These are phyloP conservation scores for Pseudomyrmex sp. DNA, from an alignment of 1,140 invertebrate species.

Conservation along the genomic window DNA sequence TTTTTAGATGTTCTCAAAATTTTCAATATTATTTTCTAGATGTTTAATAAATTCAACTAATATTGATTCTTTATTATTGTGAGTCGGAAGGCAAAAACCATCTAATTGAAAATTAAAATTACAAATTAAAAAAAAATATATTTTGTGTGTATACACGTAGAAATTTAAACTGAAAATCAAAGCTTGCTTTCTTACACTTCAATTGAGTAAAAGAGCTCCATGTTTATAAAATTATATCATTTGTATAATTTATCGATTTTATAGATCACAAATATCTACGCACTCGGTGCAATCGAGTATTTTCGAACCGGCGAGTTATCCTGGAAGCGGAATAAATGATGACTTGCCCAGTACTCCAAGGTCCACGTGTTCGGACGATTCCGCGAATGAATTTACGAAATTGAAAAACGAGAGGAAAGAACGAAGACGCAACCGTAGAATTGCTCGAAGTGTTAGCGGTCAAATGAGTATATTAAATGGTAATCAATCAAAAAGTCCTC, in stretches of 20 bases:
- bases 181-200: no score
- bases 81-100: no score
- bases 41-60: no score
- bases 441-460: conserved; percentile 83
- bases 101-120: no score
- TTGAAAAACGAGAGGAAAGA: conserved; percentile 84
- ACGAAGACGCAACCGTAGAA: conserved; percentile 83
- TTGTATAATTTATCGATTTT: not conserved
- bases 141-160: no score
- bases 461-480: conserved; percentile 29
- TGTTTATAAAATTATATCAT: no score
- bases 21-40: no score
- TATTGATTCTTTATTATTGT: no score
- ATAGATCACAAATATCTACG: conserved; percentile 61
- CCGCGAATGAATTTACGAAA: conserved; percentile 85
- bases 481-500: conserved; percentile 47
- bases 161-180: no score
- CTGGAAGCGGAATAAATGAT: conserved; percentile 48
- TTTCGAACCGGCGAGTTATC: conserved; percentile 68
- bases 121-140: no score
- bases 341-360: conserved; percentile 66
- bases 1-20: no score
- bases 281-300: conserved; percentile 71
- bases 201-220: no score
- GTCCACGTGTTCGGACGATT: conserved; percentile 58